Evolutionary conservation across 2,113 vertebrate species (phyloP), one percentile per base, ranked within the genome.

Genomic region (Sminthopsis crassicaudata): DNA sequence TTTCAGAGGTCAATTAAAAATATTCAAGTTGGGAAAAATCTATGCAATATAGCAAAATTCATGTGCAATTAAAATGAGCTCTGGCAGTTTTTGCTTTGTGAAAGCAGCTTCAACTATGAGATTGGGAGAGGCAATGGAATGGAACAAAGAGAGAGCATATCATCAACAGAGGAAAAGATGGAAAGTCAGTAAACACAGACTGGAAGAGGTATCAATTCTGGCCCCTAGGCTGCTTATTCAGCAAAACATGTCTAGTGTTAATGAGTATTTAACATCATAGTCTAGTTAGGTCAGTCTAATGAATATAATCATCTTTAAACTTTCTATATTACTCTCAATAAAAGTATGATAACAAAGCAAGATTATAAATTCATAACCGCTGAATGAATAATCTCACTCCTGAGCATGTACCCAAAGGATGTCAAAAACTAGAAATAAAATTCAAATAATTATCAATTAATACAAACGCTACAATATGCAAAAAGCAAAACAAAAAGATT

Each of bases 321-420:
- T 89, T 94, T 98, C 96, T 95, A 91, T 97, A 96, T 95, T 53
- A 92, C 94, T 96, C 96, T 95, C 94, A 97, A 98, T 97, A 97
- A 98, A 98, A 97, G 97, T 92, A 96, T 98, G 98, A 96, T 95
- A 52, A 92, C 7, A 0, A 93, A 94, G 90, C 94, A 97, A 93
- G 42, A 90, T 98, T 97, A 98, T 97, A 52, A 22, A 84, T 84
- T 84, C n/a, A 84, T 84, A 84, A 42, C 67, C 67, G 2, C 16
- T 23, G 7, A 84, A 84, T 1, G 1, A 42, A 42, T 42, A 84
- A 42, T 42, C n/a, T 84, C 36, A 76, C 16, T n/a, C 8, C n/a
- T 84, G 67, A 7, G 67, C n/a, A 42, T 84, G 19, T 84, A 23
- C 19, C 19, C n/a, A 42, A 42, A 84, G 67, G 67, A 84, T 0